A percentile compares a stretch with the other conserved stretches of the same genome.
These are phyloP conservation scores for Onthophagus taurus DNA, from an alignment of 1,140 invertebrate species.

Conservation along the genomic window DNA sequence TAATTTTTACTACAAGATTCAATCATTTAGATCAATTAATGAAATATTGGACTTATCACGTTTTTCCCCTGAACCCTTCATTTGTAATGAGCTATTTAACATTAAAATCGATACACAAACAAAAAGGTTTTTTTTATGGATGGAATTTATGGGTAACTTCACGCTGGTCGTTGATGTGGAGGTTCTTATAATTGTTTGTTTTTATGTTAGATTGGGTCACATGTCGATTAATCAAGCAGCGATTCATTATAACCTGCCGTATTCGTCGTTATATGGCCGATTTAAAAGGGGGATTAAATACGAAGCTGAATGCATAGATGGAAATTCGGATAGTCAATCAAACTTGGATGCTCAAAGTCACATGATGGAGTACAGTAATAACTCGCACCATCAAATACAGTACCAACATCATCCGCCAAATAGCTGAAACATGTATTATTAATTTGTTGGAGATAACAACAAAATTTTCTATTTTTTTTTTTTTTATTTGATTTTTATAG, in stretches of 20 bases:
- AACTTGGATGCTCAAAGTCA: slow-evolving; percentile 30
- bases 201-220: slow-evolving; percentile 58
- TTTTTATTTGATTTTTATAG: slow-evolving; percentile 10
- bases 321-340: slow-evolving; percentile 28
- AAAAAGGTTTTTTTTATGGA: no score
- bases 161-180: no score
- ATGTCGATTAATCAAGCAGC: slow-evolving; percentile 90
- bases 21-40: no score
- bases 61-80: no score
- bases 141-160: no score
- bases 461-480: slow-evolving; percentile 10
- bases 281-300: slow-evolving; percentile 66
- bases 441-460: no score
- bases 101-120: no score
- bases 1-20: no score
- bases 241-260: slow-evolving; percentile 84
- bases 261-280: slow-evolving; percentile 78
- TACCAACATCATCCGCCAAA: slow-evolving; percentile 34
- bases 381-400: slow-evolving; percentile 32
- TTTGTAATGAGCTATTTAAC: no score
- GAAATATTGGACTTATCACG: no score
- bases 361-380: slow-evolving; percentile 32
- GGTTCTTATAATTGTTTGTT: not conserved
- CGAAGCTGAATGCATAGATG: slow-evolving; percentile 35
- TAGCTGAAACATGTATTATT: slow-evolving; percentile 31